Conservation (phyloP, 2,888 invertebrate genomes). For the Ashinkailepas kermadecensis region DNA sequence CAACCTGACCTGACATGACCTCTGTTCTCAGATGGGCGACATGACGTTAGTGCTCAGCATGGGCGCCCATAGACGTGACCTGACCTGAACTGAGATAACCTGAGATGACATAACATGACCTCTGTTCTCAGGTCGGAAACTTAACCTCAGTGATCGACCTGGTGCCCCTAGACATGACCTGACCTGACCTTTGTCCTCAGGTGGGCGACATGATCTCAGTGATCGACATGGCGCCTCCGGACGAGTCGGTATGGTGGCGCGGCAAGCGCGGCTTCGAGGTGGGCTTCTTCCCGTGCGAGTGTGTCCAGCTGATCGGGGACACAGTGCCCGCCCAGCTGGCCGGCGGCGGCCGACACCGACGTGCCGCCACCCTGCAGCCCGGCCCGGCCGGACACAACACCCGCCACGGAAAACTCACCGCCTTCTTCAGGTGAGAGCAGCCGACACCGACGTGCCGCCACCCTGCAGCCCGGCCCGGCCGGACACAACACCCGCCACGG, state of each 20-base stretch:
- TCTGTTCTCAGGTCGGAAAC: conserved; percentile 73
- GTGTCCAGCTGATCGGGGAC: conserved; percentile 86
- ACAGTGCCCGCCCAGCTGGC: conserved; percentile 52
- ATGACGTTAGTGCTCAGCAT: too few species aligned
- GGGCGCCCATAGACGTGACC: too few species aligned
- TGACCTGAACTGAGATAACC: not conserved
- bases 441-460: conserved; percentile 34
- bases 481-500: conserved; percentile 63
- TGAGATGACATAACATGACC: not conserved
- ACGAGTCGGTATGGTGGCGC: conserved; percentile 95
- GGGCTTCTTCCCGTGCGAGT: conserved; percentile 93
- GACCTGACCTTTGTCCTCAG: conserved; percentile 46
- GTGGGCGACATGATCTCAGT: conserved; percentile 98
- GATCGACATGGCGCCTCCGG: conserved; percentile 93
- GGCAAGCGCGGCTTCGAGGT: conserved; percentile 95
- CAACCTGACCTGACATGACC: too few species aligned
- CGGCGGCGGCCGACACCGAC: conserved; percentile 30
- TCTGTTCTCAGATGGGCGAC: too few species aligned
- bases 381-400: conserved; percentile 48
- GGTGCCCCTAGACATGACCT: conserved; percentile 66
- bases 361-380: conserved; percentile 35
- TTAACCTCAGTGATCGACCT: conserved; percentile 99
- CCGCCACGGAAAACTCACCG: conserved; percentile 91
- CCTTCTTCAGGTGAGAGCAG: conserved; percentile 63
- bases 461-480: conserved; percentile 38